phyloP scores from a whole-genome alignment of 92 coral and sea anemone species.

The Epizoanthus fatuus region DNA sequence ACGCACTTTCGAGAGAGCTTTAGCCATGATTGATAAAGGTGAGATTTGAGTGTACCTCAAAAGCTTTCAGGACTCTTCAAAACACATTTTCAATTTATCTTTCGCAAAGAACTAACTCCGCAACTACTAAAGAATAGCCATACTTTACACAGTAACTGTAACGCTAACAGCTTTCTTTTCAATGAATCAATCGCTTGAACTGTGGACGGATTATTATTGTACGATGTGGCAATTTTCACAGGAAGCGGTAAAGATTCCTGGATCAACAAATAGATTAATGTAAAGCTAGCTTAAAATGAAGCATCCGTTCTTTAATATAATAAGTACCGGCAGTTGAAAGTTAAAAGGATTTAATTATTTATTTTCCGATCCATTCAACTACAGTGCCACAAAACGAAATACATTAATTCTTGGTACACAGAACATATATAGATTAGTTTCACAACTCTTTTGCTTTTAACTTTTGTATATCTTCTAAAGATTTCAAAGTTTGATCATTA shows the following conservation, averaged over 20 bases:
- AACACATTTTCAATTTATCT: not conserved
- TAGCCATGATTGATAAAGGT: not conserved
- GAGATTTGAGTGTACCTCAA: not conserved
- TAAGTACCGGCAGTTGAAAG: too few relatives aligned
- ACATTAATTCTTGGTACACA: too few relatives aligned
- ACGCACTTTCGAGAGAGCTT: not conserved
- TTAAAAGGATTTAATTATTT: too few relatives aligned
- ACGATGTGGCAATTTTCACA: not conserved
- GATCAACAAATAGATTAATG: too few relatives aligned
- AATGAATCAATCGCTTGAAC: not conserved
- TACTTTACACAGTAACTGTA: not conserved
- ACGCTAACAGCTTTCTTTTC: not conserved
- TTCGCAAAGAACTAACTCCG: not conserved
- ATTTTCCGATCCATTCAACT: too few relatives aligned
- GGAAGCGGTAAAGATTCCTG: not conserved
- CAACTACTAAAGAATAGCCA: not conserved
- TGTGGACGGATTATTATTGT: not conserved
- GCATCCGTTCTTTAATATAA: too few relatives aligned
- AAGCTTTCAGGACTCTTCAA: not conserved
- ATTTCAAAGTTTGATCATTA: too few relatives aligned
- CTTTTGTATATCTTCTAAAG: too few relatives aligned
- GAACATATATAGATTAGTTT: too few relatives aligned
- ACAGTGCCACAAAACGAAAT: too few relatives aligned
- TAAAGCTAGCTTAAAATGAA: too few relatives aligned
- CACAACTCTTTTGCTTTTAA: too few relatives aligned